Evolutionary conservation across 2,113 vertebrate genomes (phyloP).

Genomic region (Cephalopholis sonnerati): DNA sequence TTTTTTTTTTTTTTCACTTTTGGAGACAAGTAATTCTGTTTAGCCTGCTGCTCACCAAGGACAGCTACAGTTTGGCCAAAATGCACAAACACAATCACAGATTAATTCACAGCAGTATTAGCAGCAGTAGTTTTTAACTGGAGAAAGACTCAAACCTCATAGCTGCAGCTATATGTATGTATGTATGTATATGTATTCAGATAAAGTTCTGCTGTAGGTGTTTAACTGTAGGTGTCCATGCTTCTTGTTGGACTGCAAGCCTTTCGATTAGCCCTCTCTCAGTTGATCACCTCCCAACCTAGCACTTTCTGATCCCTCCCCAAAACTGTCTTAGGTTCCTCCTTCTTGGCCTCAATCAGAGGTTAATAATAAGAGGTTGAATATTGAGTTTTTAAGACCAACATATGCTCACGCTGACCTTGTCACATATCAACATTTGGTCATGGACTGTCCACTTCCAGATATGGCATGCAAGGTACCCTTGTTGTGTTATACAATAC

Average conservation of each 20-base stretch:
- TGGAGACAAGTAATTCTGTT: neutral
- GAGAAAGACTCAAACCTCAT: neutral
- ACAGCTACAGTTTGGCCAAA: neutral
- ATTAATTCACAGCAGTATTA: neutral
- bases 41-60: neutral
- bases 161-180: neutral
- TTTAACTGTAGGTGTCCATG: neutral
- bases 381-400: too few relatives aligned
- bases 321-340: neutral
- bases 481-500: too few relatives aligned
- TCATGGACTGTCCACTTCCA: too few relatives aligned
- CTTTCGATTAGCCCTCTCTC: neutral
- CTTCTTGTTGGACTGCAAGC: slow-evolving; percentile 5
- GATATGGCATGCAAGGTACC: too few relatives aligned
- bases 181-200: neutral
- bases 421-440: too few relatives aligned
- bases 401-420: too few relatives aligned
- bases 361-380: neutral
- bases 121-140: too few relatives aligned
- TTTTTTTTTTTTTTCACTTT: slow-evolving; percentile 1
- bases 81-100: neutral
- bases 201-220: neutral
- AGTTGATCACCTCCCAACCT: slow-evolving; percentile 2
- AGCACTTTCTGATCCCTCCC: neutral
- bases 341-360: neutral